These are phyloP conservation scores for Anas bernieri DNA, from an alignment of 2,797 vertebrate genomes.

Conservation along the genomic window DNA sequence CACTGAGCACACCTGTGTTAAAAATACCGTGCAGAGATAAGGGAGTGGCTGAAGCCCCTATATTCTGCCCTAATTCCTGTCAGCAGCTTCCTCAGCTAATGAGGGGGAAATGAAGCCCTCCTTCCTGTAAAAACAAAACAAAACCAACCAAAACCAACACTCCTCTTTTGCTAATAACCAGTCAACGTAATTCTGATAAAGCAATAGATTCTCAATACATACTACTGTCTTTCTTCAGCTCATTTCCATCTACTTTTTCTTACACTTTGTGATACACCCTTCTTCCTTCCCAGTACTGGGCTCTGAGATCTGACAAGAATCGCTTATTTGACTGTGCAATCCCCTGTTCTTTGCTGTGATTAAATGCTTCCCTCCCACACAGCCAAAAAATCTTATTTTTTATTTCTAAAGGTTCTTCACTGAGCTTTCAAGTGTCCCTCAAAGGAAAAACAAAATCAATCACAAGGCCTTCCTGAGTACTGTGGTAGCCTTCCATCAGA, in stretches of 20 bases:
- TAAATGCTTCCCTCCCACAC: constrained; percentile 5
- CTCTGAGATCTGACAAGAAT: constrained; percentile 2
- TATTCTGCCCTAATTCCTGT: constrained; percentile 22
- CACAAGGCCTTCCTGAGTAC: background rate
- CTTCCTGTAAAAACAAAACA: background rate
- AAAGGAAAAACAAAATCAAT: background rate
- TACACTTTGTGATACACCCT: background rate
- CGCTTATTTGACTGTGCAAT: constrained; percentile 15
- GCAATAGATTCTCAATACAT: constrained; percentile 14
- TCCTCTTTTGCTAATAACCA: constrained; percentile 36
- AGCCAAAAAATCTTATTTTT: background rate
- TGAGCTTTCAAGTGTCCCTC: background rate
- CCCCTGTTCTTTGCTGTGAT: background rate
- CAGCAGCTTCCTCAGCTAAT: constrained; percentile 23
- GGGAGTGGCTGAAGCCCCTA: background rate
- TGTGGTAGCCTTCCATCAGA: constrained; percentile 8
- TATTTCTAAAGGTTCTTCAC: background rate
- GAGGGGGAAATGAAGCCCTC: constrained; percentile 31
- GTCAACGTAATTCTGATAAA: constrained; percentile 1
- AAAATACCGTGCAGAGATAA: background rate
- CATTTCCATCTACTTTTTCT: constrained; percentile 7
- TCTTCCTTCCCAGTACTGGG: background rate
- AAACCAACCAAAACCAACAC: background rate
- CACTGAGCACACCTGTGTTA: background rate
- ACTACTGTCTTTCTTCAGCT: constrained; percentile 5